Evolutionary conservation across 2,888 invertebrate genomes (phyloP).

Genomic region (Aquatica leii): DNA sequence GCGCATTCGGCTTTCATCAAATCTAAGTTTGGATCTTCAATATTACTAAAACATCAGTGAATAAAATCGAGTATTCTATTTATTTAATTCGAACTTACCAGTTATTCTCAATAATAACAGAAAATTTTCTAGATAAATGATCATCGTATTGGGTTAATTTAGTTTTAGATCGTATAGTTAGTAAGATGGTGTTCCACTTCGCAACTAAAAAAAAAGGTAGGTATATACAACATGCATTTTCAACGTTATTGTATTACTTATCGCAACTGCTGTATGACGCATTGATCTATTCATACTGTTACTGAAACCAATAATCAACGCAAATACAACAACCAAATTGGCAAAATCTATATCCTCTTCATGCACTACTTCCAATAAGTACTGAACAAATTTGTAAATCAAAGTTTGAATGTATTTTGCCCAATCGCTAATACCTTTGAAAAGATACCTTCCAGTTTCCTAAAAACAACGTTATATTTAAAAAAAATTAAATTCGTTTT

Average conservation of each 20-base stretch:
- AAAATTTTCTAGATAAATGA: background rate
- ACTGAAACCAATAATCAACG: background rate
- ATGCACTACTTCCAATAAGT: background rate
- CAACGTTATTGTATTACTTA: background rate
- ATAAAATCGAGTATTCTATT: too few relatives aligned
- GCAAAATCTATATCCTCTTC: background rate
- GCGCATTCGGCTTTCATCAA: background rate
- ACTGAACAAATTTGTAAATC: constrained; percentile 11
- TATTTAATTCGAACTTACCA: too few relatives aligned
- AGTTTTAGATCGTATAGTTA: background rate
- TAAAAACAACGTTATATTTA: too few relatives aligned
- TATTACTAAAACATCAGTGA: background rate
- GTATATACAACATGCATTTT: too few relatives aligned
- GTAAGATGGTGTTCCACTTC: background rate
- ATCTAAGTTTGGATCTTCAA: background rate
- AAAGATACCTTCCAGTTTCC: constrained; percentile 18
- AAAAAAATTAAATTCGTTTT: too few relatives aligned
- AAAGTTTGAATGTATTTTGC: background rate
- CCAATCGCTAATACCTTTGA: constrained; percentile 11
- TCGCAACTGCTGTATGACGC: constrained; percentile 3
- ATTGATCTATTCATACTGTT: background rate
- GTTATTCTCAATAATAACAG: background rate
- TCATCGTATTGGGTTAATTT: background rate
- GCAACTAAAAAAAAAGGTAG: constrained; percentile 7
- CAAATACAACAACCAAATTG: background rate